Conservation (phyloP, 2,113 vertebrate species). For the Boulengeromyrus knoepffleri region DNA sequence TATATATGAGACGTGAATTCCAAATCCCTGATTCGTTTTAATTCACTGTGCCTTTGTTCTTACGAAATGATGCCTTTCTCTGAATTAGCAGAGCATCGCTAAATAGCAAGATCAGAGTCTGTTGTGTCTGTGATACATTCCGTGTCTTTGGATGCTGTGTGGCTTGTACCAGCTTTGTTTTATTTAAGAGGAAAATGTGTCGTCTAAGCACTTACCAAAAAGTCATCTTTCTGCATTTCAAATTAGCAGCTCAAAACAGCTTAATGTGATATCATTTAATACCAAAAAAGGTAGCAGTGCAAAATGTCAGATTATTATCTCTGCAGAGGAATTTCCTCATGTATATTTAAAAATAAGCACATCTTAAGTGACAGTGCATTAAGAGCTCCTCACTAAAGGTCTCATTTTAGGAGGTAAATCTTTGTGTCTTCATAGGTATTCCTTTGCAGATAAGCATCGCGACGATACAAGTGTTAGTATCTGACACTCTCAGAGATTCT, state of each 20-base stretch:
- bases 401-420: background rate
- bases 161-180: background rate
- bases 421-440: background rate
- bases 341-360: background rate
- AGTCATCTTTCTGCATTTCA: background rate
- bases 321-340: background rate
- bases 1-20: background rate
- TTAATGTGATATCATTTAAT: background rate
- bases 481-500: background rate
- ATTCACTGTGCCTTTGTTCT: background rate
- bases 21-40: background rate
- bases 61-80: background rate
- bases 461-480: background rate
- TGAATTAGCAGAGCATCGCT: background rate
- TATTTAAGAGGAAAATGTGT: background rate
- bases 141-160: background rate
- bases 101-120: background rate
- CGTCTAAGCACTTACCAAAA: background rate
- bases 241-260: background rate
- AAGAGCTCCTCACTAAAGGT: background rate
- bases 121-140: background rate
- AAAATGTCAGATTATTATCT: background rate
- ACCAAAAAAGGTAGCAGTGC: background rate
- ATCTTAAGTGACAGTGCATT: background rate
- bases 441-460: background rate